Percentiles rank a stretch among this genome's conserved stretches.
Conservation (phyloP, 1,140 invertebrate genomes). For the Vanessa tameamea region DNA sequence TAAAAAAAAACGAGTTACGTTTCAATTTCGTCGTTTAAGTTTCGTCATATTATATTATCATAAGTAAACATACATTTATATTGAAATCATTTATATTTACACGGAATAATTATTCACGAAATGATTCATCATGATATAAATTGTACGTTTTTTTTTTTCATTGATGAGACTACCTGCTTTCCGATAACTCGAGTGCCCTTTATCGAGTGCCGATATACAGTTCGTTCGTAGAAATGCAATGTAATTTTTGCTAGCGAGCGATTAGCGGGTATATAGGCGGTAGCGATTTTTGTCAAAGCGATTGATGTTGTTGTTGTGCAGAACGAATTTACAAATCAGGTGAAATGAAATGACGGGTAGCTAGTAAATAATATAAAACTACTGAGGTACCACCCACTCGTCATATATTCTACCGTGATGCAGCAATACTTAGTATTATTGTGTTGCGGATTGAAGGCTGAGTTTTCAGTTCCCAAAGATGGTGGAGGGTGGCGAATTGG, state of each 20-base stretch:
- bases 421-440: too few species aligned
- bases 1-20: too few species aligned
- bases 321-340: too few species aligned
- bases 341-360: too few species aligned
- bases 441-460: too few species aligned
- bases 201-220: slow-evolving; percentile 11
- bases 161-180: slow-evolving; percentile 19
- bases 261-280: background rate
- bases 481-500: too few species aligned
- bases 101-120: slow-evolving; percentile 2
- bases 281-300: background rate
- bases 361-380: too few species aligned
- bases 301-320: background rate
- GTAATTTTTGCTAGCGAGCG: background rate
- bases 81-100: background rate
- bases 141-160: slow-evolving; percentile 7
- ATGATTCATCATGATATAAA: slow-evolving; percentile 9
- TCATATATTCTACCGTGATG: too few species aligned
- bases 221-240: slow-evolving; percentile 28
- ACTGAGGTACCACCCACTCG: too few species aligned
- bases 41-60: too few species aligned
- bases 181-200: slow-evolving; percentile 24
- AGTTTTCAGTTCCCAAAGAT: too few species aligned
- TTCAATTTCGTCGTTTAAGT: too few species aligned
- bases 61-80: background rate